Evolutionary conservation across 2,888 invertebrate species (phyloP).

Genomic region (Pterostichus madidus): DNA sequence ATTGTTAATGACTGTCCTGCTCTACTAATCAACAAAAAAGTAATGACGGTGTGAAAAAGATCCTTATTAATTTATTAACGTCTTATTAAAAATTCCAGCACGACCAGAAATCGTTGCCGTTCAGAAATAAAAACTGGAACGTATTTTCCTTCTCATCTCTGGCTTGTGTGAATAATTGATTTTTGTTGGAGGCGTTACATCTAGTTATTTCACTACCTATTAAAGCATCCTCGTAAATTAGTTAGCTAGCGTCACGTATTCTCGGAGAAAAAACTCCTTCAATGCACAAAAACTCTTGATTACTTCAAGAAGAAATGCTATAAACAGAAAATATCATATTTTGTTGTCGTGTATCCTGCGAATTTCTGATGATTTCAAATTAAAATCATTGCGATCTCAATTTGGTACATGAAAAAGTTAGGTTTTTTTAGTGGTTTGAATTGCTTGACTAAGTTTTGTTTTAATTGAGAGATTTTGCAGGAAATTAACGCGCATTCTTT

Average conservation of each 20-base stretch:
- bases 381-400: not conserved
- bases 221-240: slow-evolving; percentile 51
- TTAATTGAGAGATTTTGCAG: not conserved
- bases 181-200: slow-evolving; percentile 56
- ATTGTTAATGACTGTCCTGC: not conserved
- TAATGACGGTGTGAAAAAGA: slow-evolving; percentile 18
- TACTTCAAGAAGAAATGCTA: slow-evolving; percentile 40
- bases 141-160: slow-evolving; percentile 43
- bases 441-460: not conserved
- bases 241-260: slow-evolving; percentile 56
- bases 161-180: slow-evolving; percentile 59
- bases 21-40: slow-evolving; percentile 8
- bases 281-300: slow-evolving; percentile 35
- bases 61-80: slow-evolving; percentile 58
- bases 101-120: slow-evolving; percentile 35
- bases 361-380: not conserved
- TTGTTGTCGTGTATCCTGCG: not conserved
- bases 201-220: slow-evolving; percentile 55
- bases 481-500: not conserved
- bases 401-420: slow-evolving; percentile 4
- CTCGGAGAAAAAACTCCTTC: slow-evolving; percentile 6
- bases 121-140: slow-evolving; percentile 55
- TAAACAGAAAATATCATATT: slow-evolving; percentile 5
- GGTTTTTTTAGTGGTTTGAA: not conserved
- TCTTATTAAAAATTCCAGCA: slow-evolving; percentile 66